Evolutionary conservation across 2,113 vertebrate genomes (phyloP).

Genomic region (Zapornia atra): DNA sequence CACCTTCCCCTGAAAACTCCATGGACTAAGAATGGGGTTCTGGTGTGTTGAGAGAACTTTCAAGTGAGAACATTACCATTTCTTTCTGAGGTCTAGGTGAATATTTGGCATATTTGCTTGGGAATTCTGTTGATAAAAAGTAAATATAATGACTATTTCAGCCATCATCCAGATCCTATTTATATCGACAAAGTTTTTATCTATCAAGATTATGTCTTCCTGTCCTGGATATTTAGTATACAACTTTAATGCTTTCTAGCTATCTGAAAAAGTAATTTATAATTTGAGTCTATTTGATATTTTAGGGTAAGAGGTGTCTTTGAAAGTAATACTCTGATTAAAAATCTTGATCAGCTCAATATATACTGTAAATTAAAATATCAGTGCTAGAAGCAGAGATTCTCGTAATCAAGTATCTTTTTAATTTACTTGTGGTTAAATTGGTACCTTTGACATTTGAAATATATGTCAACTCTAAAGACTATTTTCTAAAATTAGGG

Average conservation of each 20-base stretch:
- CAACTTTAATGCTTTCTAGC: not conserved
- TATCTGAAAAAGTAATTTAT: not conserved
- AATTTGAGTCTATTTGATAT: not conserved
- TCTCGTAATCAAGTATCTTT: not conserved
- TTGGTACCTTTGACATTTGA: not conserved
- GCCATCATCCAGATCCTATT: not conserved
- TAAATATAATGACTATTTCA: not conserved
- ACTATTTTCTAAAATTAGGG: not conserved
- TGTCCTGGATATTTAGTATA: not conserved
- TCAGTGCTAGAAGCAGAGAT: not conserved
- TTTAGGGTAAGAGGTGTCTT: not conserved
- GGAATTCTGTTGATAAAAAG: not conserved
- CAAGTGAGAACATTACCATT: not conserved
- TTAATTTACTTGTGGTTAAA: not conserved
- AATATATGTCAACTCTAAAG: not conserved
- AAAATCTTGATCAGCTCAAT: not conserved
- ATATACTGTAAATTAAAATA: not conserved
- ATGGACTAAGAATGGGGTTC: not conserved
- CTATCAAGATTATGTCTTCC: not conserved
- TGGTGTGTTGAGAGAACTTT: not conserved
- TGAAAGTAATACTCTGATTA: not conserved
- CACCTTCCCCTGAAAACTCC: not conserved
- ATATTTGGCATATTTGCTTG: not conserved
- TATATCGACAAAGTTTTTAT: not conserved
- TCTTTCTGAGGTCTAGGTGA: not conserved